Conservation (phyloP, 2,797 vertebrate genomes). For the Harpagifer antarcticus region DNA sequence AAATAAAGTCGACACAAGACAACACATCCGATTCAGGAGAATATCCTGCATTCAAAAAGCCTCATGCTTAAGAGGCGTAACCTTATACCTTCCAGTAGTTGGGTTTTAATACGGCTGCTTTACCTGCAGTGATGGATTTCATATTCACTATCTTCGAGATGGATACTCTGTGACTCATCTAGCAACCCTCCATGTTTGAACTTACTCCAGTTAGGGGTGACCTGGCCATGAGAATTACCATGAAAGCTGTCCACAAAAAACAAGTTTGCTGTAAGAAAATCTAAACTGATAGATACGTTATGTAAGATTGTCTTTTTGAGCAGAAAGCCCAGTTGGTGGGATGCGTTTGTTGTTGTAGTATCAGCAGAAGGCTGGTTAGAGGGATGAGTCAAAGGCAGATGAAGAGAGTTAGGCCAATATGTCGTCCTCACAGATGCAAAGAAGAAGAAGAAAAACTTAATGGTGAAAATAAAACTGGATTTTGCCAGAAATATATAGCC, state of each 20-base stretch:
- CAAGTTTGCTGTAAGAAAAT: not conserved
- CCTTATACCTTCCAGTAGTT: constrained; percentile 1
- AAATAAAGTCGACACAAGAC: no score
- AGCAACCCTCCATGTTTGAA: constrained; percentile 31
- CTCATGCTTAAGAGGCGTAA: constrained; percentile 4
- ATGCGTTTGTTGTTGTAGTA: not conserved
- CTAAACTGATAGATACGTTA: not conserved
- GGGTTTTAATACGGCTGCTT: constrained; percentile 16
- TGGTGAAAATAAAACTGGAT: not conserved
- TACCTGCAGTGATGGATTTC: constrained; percentile 42
- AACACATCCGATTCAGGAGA: constrained; percentile 1
- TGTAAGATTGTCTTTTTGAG: not conserved
- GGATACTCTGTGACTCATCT: constrained; percentile 50
- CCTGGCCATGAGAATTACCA: constrained; percentile 39
- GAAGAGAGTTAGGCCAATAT: not conserved
- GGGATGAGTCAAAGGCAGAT: not conserved
- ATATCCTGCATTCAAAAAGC: constrained; percentile 4
- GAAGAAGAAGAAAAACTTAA: not conserved
- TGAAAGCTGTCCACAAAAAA: constrained; percentile 34
- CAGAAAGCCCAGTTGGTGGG: not conserved
- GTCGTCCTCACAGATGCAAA: not conserved
- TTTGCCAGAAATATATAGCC: no score
- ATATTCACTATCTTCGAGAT: constrained; percentile 35
- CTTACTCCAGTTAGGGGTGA: constrained; percentile 12
- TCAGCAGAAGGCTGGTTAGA: not conserved